A percentile compares a stretch with the other conserved stretches of the same genome.
These are phyloP conservation scores for Pterostichus niger DNA, from an alignment of 2,888 invertebrate genomes.

Conservation along the genomic window DNA sequence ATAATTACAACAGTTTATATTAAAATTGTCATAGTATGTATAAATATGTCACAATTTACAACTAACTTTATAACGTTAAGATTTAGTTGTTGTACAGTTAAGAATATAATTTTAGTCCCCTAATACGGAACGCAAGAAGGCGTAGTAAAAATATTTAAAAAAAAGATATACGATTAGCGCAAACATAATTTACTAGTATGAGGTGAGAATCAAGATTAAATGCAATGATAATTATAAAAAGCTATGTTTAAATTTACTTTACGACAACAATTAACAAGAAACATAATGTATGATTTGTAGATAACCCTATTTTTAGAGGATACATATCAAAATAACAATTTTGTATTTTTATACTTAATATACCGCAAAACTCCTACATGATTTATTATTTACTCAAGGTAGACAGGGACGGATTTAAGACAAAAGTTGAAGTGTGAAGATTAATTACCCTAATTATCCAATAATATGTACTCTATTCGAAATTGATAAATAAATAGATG, in stretches of 20 bases:
- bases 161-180: background rate
- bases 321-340: constrained; percentile 13
- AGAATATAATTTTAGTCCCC: constrained; percentile 35
- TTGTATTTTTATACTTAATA: background rate
- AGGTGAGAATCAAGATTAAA: constrained; percentile 5
- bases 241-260: constrained; percentile 18
- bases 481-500: too few relatives aligned
- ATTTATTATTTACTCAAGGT: too few relatives aligned
- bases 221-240: constrained; percentile 14
- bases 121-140: constrained; percentile 13
- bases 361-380: too few relatives aligned
- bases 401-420: too few relatives aligned
- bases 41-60: constrained; percentile 13
- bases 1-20: background rate
- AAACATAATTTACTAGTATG: constrained; percentile 14
- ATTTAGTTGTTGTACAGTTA: constrained; percentile 27
- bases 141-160: constrained; percentile 5
- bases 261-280: constrained; percentile 4
- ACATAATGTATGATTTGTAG: background rate
- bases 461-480: too few relatives aligned
- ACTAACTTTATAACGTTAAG: background rate
- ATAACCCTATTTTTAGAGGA: constrained; percentile 1
- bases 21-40: constrained; percentile 16
- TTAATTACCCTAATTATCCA: too few relatives aligned
- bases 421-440: too few relatives aligned